Conservation (phyloP, 2,888 invertebrate genomes). For the Melanotus villosus region DNA sequence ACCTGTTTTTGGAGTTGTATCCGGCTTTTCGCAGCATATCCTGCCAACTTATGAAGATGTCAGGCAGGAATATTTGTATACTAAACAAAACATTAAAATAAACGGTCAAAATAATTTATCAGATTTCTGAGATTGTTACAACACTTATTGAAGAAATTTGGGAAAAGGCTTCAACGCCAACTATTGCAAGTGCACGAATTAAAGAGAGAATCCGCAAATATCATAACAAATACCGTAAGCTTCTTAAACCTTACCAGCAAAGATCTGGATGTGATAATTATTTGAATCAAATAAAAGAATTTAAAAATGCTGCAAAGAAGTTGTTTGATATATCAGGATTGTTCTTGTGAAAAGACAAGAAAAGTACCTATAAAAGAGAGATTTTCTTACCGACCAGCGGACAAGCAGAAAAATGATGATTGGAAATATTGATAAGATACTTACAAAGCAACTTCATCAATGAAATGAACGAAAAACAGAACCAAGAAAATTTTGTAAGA, state of each 20-base stretch:
- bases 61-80: not conserved
- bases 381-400: not conserved
- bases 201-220: not conserved
- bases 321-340: not conserved
- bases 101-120: not conserved
- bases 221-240: not conserved
- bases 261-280: not conserved
- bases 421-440: not conserved
- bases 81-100: not conserved
- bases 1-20: not conserved
- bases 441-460: not conserved
- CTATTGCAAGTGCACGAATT: not conserved
- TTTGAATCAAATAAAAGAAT: not conserved
- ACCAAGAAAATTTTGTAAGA: not conserved
- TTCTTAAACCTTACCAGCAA: not conserved
- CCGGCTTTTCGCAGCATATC: not conserved
- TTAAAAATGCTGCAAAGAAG: not conserved
- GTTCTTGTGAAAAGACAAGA: not conserved
- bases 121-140: not conserved
- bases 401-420: not conserved
- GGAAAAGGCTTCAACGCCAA: not conserved
- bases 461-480: not conserved
- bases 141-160: not conserved
- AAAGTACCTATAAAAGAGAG: slow-evolving; percentile 25
- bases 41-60: not conserved